phyloP scores from a whole-genome alignment of 2,888 invertebrate genomes.

The Teinopalpus imperialis region DNA sequence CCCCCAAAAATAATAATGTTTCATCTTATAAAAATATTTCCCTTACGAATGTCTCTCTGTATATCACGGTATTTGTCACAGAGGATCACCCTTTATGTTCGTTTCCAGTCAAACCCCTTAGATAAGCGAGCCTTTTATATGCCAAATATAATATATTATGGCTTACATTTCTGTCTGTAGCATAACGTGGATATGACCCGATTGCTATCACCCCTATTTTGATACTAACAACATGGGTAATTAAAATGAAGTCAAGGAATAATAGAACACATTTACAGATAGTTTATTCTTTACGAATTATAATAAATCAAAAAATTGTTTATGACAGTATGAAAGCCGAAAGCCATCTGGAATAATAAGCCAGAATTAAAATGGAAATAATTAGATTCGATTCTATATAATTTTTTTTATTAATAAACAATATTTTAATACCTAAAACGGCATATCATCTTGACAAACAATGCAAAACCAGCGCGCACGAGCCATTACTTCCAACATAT shows the following conservation, averaged over 20 bases:
- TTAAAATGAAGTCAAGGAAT: too few relatives aligned
- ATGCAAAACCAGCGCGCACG: slow-evolving; percentile 45
- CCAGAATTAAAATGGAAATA: too few relatives aligned
- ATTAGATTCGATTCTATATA: too few relatives aligned
- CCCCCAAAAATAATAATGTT: slow-evolving; percentile 82
- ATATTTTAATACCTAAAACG: too few relatives aligned
- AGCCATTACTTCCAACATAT: slow-evolving; percentile 81
- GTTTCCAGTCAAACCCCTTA: slow-evolving; percentile 82
- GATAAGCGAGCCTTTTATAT: slow-evolving; percentile 83
- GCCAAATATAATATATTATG: slow-evolving; percentile 83
- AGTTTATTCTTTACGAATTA: too few relatives aligned
- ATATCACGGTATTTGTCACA: slow-evolving; percentile 82
- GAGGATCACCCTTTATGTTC: slow-evolving; percentile 83
- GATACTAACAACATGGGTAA: too few relatives aligned
- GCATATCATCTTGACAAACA: slow-evolving; percentile 47
- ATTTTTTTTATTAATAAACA: too few relatives aligned
- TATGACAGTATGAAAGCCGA: too few relatives aligned
- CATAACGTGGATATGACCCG: slow-evolving; percentile 51
- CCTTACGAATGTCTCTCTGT: slow-evolving; percentile 79
- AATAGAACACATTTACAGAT: too few relatives aligned
- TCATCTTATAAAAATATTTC: slow-evolving; percentile 83
- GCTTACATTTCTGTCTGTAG: slow-evolving; percentile 69
- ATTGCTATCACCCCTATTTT: too few relatives aligned
- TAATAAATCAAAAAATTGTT: too few relatives aligned
- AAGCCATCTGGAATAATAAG: too few relatives aligned